Conservation (phyloP, 2,113 vertebrate genomes). For the Psephotus haematonotus region DNA sequence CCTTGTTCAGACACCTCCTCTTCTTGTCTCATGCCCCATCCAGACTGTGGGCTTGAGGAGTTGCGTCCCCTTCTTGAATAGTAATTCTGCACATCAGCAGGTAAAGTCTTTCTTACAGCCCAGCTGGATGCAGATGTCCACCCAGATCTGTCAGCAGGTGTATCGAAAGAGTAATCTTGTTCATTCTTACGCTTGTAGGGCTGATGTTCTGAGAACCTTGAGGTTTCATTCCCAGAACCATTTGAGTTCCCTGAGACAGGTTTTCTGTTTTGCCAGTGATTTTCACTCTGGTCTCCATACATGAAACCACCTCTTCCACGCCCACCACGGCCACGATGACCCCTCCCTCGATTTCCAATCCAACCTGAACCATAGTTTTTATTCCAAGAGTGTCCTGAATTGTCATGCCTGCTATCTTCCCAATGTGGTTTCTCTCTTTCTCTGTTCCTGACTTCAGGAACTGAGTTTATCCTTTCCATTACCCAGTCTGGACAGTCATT, state of each 20-base stretch:
- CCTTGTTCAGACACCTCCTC: conserved; percentile 85
- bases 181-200: conserved; percentile 83
- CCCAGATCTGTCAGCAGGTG: conserved; percentile 88
- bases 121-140: conserved; percentile 97
- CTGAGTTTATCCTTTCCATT: conserved; percentile 83
- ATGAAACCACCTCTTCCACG: conserved; percentile 72
- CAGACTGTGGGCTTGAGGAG: conserved; percentile 75
- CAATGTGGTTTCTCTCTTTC: conserved; percentile 78
- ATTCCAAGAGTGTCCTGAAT: conserved; percentile 78
- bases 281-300: conserved; percentile 82
- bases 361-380: conserved; percentile 77
- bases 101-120: conserved; percentile 93
- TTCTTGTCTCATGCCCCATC: conserved; percentile 85
- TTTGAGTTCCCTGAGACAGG: conserved; percentile 88
- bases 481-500: conserved; percentile 91
- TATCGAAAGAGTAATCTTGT: conserved; percentile 78
- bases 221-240: conserved; percentile 84
- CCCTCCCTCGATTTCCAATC: conserved; percentile 79
- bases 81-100: conserved; percentile 96
- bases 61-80: conserved; percentile 90
- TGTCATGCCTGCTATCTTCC: conserved; percentile 83
- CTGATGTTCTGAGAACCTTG: conserved; percentile 87
- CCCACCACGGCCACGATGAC: conserved; percentile 73
- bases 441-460: conserved; percentile 77
- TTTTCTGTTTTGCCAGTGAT: conserved; percentile 86